Base-by-base conservation (phyloP, 1,140 invertebrate species). In the Latrodectus geometricus region DNA sequence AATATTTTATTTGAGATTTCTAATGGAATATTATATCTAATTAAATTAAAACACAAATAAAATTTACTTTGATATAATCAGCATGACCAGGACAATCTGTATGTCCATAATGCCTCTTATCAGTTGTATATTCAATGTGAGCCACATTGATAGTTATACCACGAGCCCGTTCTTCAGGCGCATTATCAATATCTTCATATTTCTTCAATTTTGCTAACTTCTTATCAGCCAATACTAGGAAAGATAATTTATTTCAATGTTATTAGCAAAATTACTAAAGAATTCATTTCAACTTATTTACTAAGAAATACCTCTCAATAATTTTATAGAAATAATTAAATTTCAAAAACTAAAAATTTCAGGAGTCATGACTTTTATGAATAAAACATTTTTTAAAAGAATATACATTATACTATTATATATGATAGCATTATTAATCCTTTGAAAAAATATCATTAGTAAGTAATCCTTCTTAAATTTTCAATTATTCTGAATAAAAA, bases 61-160 rank as follows among this genome's bases (percentile, higher is more conserved):
- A 17, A 23, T 56, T 78, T 92, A 94, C 94, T 91, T 98, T 99
- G 87, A 99, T 98, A 89, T 98, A 99, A 95, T 99, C 98, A 81
- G 97, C 96, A 93, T 91, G 98, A 21, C 97, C 97, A 20, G 97
- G 97, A 90, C 98, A 99, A 90, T 99, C 98, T 4, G 96, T 97
- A 90, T 99, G 98, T 7, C 96, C 97, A 91, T 99, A 99, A 90
- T 96, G 95, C 56, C 97, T 88, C 54, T 94, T 93, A 74, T 94
- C 93, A 11, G 97, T 98, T 78, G 93, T 93, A 91, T 99, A 99
- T 68, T 96, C 96, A 73, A 99, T 93, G 90, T 98, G 96, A 20
- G 97, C 96, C 61, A 96, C 96, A 92, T 99, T 99, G 89, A 99
- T 99, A 66, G 98, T 99, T 66, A 99, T 99, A 69, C 98, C 98